A percentile compares a stretch with the other conserved stretches of the same genome.
These are phyloP conservation scores for Phrixothrix hirtus DNA, from an alignment of 2,888 invertebrate genomes.

Conservation along the genomic window DNA sequence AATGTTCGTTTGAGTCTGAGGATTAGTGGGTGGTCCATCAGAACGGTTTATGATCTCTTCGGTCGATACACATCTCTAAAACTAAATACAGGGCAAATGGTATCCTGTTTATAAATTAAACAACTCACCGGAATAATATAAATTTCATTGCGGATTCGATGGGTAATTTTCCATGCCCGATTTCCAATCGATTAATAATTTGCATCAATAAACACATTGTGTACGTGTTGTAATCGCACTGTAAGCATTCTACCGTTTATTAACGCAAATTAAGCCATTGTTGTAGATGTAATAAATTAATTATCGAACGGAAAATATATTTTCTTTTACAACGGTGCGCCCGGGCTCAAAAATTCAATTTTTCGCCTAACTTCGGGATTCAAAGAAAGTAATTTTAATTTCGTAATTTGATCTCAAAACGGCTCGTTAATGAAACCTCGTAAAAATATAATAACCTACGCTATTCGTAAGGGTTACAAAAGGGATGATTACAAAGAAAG, in stretches of 20 bases:
- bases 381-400: constrained; percentile 25
- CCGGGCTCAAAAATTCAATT: too few relatives aligned
- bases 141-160: not conserved
- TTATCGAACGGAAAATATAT: too few relatives aligned
- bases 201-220: constrained; percentile 6
- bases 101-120: constrained; percentile 25
- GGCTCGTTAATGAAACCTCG: constrained; percentile 26
- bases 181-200: constrained; percentile 1
- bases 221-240: not conserved
- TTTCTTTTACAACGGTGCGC: too few relatives aligned
- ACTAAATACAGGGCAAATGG: constrained; percentile 20
- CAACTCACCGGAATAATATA: not conserved
- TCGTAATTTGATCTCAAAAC: constrained; percentile 27
- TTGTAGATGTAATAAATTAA: constrained; percentile 11
- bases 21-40: constrained; percentile 42
- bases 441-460: constrained; percentile 43
- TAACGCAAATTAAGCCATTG: constrained; percentile 6
- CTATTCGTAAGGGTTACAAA: constrained; percentile 48
- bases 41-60: constrained; percentile 41
- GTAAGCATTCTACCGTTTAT: constrained; percentile 7
- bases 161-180: constrained; percentile 1
- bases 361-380: too few relatives aligned
- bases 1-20: constrained; percentile 37
- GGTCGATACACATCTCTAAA: constrained; percentile 29
- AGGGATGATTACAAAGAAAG: constrained; percentile 49